Evolutionary conservation across 1,140 invertebrate genomes (phyloP).

Genomic region (Heterodera carotae): DNA sequence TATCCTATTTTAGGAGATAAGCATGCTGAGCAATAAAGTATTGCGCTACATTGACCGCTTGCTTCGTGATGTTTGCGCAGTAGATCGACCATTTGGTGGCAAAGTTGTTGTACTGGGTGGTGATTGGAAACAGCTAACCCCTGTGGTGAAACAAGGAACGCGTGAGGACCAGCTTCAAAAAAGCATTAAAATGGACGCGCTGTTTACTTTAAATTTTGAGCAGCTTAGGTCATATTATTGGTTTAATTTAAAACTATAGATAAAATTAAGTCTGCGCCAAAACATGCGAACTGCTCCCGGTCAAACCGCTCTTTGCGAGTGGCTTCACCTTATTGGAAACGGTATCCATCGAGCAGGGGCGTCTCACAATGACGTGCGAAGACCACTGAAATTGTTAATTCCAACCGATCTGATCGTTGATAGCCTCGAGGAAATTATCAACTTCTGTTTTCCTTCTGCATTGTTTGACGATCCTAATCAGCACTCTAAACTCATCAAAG

Average conservation of each 20-base stretch:
- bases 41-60: conserved; percentile 18
- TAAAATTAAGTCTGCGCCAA: neutral
- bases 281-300: conserved; percentile 34
- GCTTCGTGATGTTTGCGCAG: conserved; percentile 8
- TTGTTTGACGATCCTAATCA: neutral
- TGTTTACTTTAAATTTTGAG: conserved; percentile 12
- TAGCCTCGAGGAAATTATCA: neutral
- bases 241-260: neutral
- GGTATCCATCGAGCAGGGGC: neutral
- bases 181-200: conserved; percentile 13
- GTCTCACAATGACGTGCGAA: too few species aligned
- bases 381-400: too few species aligned
- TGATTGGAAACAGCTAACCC: conserved; percentile 59
- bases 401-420: neutral
- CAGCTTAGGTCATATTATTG: neutral
- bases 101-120: conserved; percentile 55
- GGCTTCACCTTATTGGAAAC: neutral
- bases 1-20: neutral
- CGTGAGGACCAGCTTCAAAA: conserved; percentile 15
- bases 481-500: neutral
- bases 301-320: neutral
- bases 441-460: conserved; percentile 8
- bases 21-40: conserved; percentile 15
- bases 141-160: conserved; percentile 39
- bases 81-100: conserved; percentile 54